phyloP scores from a whole-genome alignment of 2,113 vertebrate species.

The Pungitius pungitius region DNA sequence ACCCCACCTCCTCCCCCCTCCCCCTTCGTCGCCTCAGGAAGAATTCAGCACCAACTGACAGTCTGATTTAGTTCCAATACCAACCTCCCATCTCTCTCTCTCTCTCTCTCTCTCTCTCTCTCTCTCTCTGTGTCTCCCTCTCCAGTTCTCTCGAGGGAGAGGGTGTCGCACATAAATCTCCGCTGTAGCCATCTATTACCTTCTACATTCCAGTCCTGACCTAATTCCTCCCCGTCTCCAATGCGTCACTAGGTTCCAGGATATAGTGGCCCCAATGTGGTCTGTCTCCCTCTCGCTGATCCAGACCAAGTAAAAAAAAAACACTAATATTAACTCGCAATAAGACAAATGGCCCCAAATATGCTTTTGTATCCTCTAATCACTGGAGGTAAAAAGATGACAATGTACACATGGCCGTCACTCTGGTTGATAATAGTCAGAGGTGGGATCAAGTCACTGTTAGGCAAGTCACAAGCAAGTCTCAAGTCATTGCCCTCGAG shows the following conservation, averaged over 20 bases:
- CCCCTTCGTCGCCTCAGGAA: slow-evolving; percentile 64
- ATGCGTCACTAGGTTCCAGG: slow-evolving; percentile 72
- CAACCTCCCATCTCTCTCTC: slow-evolving; percentile 63
- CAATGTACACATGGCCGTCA: slow-evolving; percentile 28
- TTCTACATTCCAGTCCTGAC: slow-evolving; percentile 67
- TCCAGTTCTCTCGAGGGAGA: slow-evolving; percentile 65
- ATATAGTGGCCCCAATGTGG: slow-evolving; percentile 55
- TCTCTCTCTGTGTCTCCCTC: slow-evolving; percentile 46
- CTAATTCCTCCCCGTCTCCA: slow-evolving; percentile 69
- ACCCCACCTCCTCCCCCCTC: slow-evolving; percentile 14
- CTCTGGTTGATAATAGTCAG: slow-evolving; percentile 16
- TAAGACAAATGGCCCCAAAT: slow-evolving; percentile 49
- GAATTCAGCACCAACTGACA: slow-evolving; percentile 73
- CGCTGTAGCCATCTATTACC: slow-evolving; percentile 72
- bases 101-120: slow-evolving; percentile 49
- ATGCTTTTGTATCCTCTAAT: slow-evolving; percentile 34
- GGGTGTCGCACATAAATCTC: slow-evolving; percentile 71
- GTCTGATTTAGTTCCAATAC: slow-evolving; percentile 75
- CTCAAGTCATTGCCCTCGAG: too few species aligned
- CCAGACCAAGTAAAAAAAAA: slow-evolving; percentile 37
- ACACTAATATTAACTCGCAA: slow-evolving; percentile 64
- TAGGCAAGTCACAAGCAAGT: too few species aligned
- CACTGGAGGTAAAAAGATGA: slow-evolving; percentile 28
- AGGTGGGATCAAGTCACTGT: too few species aligned
- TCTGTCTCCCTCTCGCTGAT: slow-evolving; percentile 46